phyloP scores from a whole-genome alignment of 2,797 vertebrate species.

The Rhinichthys osculus region DNA sequence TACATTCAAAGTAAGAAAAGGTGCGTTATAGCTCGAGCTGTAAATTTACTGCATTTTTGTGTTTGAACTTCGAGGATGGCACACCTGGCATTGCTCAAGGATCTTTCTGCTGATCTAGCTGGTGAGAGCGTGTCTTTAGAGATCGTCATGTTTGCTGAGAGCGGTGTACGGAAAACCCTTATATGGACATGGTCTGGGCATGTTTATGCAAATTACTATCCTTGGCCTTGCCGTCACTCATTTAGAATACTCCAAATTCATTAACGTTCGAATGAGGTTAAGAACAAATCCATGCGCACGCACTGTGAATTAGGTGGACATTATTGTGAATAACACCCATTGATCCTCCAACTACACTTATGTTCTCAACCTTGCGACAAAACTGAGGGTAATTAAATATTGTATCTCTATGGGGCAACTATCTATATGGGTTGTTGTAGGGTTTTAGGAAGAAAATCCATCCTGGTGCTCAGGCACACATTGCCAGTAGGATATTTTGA shows the following conservation, averaged over 20 bases:
- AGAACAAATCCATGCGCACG: background rate
- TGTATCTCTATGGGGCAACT: slow-evolving; percentile 4
- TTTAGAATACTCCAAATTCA: no score
- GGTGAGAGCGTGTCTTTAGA: no score
- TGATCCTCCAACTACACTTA: background rate
- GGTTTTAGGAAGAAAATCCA: slow-evolving; percentile 13
- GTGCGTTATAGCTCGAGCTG: background rate
- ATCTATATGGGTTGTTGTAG: background rate
- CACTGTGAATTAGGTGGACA: background rate
- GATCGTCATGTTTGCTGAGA: background rate
- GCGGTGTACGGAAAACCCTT: no score
- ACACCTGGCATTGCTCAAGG: background rate
- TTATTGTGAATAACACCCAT: background rate
- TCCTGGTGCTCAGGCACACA: slow-evolving; percentile 10
- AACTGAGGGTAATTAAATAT: background rate
- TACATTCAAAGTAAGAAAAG: background rate
- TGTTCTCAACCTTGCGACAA: background rate
- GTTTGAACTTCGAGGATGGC: background rate
- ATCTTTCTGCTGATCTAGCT: no score
- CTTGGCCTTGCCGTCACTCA: no score
- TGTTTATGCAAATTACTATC: no score
- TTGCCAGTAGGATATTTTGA: slow-evolving; percentile 1
- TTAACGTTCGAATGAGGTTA: background rate
- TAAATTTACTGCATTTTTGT: background rate
- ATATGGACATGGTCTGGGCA: no score